A percentile compares a stretch with the other conserved stretches of the same genome.
Evolutionary conservation across 2,113 vertebrate genomes (phyloP).

Genomic region (Clarias macrocephalus): DNA sequence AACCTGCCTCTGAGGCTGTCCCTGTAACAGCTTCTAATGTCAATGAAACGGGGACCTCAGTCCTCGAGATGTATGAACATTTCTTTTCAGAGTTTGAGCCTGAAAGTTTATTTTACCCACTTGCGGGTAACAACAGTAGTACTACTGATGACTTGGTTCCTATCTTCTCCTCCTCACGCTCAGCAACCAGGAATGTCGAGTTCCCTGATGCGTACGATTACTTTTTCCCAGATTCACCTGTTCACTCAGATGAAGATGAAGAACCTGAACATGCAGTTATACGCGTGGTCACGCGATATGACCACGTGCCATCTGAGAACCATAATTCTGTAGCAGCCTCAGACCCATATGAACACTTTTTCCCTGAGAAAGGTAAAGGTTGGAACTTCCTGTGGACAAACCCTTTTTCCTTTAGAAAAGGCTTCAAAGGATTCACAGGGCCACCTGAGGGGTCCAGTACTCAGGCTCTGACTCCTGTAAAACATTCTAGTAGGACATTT

Average conservation of each 20-base stretch:
- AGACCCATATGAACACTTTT: conserved; percentile 79
- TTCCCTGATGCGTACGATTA: conserved; percentile 86
- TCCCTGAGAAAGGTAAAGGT: conserved; percentile 57
- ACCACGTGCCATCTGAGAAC: not conserved
- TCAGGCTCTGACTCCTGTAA: conserved; percentile 37
- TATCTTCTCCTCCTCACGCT: conserved; percentile 63
- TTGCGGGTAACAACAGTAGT: conserved; percentile 39
- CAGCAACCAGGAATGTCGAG: conserved; percentile 61
- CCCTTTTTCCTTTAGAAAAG: conserved; percentile 69
- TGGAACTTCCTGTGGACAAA: conserved; percentile 67
- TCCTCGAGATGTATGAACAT: conserved; percentile 85
- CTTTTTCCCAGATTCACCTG: conserved; percentile 76
- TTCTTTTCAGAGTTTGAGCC: conserved; percentile 82
- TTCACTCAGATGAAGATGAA: conserved; percentile 63
- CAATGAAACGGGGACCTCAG: conserved; percentile 66
- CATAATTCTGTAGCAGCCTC: conserved; percentile 57
- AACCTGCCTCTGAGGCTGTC: conserved; percentile 47
- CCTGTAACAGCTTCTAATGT: conserved; percentile 13
- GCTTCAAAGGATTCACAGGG: conserved; percentile 36
- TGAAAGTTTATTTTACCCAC: conserved; percentile 64
- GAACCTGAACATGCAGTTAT: conserved; percentile 48
- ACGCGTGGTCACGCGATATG: conserved; percentile 63
- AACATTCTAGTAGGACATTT: conserved; percentile 26
- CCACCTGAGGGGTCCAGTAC: conserved; percentile 40
- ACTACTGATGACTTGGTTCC: conserved; percentile 55